Evolutionary conservation across 2,888 invertebrate species (phyloP).

Genomic region (Julus scanicus): DNA sequence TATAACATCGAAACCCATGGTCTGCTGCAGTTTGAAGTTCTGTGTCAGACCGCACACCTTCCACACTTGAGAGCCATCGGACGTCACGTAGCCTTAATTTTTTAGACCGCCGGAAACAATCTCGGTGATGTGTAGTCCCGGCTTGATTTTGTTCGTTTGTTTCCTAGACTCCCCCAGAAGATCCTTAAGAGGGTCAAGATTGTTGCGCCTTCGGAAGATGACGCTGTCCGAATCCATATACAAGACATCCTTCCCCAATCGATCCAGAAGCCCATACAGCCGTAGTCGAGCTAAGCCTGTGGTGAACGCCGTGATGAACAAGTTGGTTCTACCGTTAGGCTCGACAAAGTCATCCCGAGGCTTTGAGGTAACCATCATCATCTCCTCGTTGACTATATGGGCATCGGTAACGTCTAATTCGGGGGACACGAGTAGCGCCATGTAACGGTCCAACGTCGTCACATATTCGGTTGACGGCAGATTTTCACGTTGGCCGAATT

Average conservation of each 20-base stretch:
- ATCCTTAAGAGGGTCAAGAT: conserved; percentile 59
- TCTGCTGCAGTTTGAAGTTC: conserved; percentile 58
- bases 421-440: neutral
- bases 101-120: conserved; percentile 65
- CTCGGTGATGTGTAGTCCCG: conserved; percentile 62
- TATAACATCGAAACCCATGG: conserved; percentile 60
- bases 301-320: conserved; percentile 64
- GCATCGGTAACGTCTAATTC: neutral
- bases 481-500: neutral
- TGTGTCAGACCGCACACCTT: conserved; percentile 62
- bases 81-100: conserved; percentile 62
- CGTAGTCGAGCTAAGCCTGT: conserved; percentile 63
- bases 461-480: neutral
- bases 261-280: conserved; percentile 63
- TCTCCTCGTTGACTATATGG: neutral
- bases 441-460: neutral
- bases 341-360: neutral
- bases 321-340: conserved; percentile 58
- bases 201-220: conserved; percentile 60
- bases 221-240: conserved; percentile 66
- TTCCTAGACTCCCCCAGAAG: conserved; percentile 62
- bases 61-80: conserved; percentile 58
- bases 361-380: neutral
- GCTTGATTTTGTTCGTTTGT: conserved; percentile 64
- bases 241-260: conserved; percentile 62